Conservation (phyloP, 2,113 vertebrate species). For the human region GRCh38 chr5:68911001-68911500, state of each 20-base stretch:
- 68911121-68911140: conserved; percentile 73
- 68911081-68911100: conserved; percentile 61
- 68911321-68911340: conserved; percentile 31
- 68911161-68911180: conserved; percentile 61
- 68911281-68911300: neutral
- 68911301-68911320: conserved; percentile 29
- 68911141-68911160: conserved; percentile 72
- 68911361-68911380: conserved; percentile 22
- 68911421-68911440: conserved; percentile 12
- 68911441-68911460: conserved; percentile 51
- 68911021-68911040: conserved; percentile 63
- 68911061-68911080: conserved; percentile 53
- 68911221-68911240: conserved; percentile 31
- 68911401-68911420: conserved; percentile 34
- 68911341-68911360: conserved; percentile 32
- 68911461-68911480: conserved; percentile 4
- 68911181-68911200: conserved; percentile 54
- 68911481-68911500: neutral
- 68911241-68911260: conserved; percentile 47
- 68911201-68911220: neutral
- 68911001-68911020: conserved; percentile 57
- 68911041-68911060: conserved; percentile 51
- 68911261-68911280: neutral
- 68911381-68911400: conserved; percentile 2
- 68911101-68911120: conserved; percentile 75